These are phyloP conservation scores for Pogonognathellus flavescens DNA, from an alignment of 1,140 invertebrate species.

Conservation along the genomic window DNA sequence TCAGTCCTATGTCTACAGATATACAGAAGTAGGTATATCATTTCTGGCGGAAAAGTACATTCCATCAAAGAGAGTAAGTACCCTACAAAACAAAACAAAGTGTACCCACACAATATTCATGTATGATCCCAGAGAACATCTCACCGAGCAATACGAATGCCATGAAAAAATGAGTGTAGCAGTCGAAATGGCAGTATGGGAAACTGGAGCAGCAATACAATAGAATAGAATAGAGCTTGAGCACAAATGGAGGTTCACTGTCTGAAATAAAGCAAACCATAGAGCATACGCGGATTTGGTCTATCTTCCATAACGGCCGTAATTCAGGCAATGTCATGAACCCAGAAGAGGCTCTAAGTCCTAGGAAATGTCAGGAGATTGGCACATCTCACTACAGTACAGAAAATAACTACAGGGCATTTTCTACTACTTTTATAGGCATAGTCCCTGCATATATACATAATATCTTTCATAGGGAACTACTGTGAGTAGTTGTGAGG, in stretches of 20 bases:
- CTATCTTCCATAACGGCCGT: constrained; percentile 49
- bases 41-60: background rate
- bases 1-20: no score
- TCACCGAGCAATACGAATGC: constrained; percentile 38
- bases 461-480: no score
- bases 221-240: constrained; percentile 45
- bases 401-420: constrained; percentile 26
- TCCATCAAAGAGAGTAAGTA: constrained; percentile 36
- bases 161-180: constrained; percentile 44
- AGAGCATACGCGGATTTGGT: constrained; percentile 48
- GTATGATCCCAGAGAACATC: constrained; percentile 22
- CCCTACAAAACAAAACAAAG: constrained; percentile 48
- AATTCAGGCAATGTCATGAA: constrained; percentile 54
- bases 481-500: no score
- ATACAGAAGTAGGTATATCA: no score
- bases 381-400: constrained; percentile 36
- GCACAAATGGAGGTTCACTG: constrained; percentile 41
- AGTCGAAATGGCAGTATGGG: constrained; percentile 9
- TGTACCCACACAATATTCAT: constrained; percentile 46
- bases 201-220: constrained; percentile 48
- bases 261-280: constrained; percentile 49
- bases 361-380: constrained; percentile 48
- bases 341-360: constrained; percentile 54
- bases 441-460: no score
- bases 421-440: background rate